These are phyloP conservation scores for Fulmarus glacialis DNA, from an alignment of 2,113 vertebrate genomes.

Conservation along the genomic window DNA sequence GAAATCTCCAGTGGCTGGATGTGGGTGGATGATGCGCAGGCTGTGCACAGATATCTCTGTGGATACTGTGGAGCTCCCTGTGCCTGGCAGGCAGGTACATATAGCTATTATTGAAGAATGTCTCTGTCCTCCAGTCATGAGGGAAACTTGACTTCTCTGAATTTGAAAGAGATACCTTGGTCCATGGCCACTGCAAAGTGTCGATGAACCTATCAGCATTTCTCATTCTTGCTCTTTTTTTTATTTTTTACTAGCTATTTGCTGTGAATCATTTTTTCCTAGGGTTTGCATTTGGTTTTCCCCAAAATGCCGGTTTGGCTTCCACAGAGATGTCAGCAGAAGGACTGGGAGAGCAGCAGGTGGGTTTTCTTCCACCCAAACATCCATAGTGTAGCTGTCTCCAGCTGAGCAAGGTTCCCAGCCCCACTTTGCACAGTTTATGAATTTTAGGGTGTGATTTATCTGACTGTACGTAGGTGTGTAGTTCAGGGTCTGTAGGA, in stretches of 20 bases:
- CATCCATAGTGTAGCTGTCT: neutral
- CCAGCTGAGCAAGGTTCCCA: neutral
- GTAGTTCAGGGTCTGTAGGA: neutral
- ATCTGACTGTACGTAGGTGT: neutral
- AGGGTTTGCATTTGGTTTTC: neutral
- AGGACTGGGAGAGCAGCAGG: neutral
- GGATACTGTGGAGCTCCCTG: neutral
- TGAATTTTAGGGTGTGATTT: neutral
- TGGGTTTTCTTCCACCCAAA: neutral
- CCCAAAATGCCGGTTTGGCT: neutral
- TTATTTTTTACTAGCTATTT: neutral
- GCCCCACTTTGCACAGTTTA: neutral
- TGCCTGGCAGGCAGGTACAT: neutral
- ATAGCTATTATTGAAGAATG: neutral
- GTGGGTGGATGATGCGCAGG: neutral
- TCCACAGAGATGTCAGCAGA: neutral
- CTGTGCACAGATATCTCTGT: neutral
- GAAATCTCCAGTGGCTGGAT: neutral
- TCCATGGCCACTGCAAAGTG: neutral
- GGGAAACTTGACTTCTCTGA: neutral
- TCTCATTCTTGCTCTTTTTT: neutral
- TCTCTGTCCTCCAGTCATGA: neutral
- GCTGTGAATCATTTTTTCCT: neutral
- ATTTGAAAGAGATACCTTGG: neutral
- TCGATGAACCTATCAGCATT: neutral